Conservation (phyloP, 2,888 invertebrate genomes). For the Sminthurides aquaticus region DNA sequence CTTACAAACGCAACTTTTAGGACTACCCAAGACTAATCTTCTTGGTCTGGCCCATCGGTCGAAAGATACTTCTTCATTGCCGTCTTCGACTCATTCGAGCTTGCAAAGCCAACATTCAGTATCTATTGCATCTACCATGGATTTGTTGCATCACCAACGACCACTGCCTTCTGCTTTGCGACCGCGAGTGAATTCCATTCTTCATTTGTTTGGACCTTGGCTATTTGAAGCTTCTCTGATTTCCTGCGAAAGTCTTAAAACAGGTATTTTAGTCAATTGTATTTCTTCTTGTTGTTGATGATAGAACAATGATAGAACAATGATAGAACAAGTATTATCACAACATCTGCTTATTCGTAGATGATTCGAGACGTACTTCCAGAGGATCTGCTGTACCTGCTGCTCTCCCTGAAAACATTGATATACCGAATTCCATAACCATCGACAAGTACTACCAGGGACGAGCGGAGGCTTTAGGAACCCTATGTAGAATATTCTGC, state of each 20-base stretch:
- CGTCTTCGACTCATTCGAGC: constrained; percentile 59
- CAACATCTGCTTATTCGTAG: too few relatives aligned
- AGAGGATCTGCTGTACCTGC: constrained; percentile 51
- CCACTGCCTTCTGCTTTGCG: constrained; percentile 57
- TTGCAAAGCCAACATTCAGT: constrained; percentile 33
- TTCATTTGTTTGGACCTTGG: constrained; percentile 94
- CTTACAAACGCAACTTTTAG: constrained; percentile 15
- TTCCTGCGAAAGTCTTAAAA: constrained; percentile 58
- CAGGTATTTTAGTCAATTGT: too few relatives aligned
- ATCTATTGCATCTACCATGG: constrained; percentile 15
- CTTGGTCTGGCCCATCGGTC: constrained; percentile 66
- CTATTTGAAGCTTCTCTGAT: constrained; percentile 90
- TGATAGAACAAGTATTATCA: too few relatives aligned
- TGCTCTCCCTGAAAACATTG: constrained; percentile 59
- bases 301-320: too few relatives aligned
- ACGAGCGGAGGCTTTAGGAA: constrained; percentile 88
- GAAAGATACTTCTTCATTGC: constrained; percentile 53
- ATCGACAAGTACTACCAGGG: constrained; percentile 65
- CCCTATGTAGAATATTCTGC: constrained; percentile 90
- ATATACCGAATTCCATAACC: constrained; percentile 61
- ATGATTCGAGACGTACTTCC: constrained; percentile 40
- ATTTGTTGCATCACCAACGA: constrained; percentile 8
- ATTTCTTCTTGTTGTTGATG: too few relatives aligned
- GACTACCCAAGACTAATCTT: constrained; percentile 58
- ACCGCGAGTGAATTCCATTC: constrained; percentile 88